These are phyloP conservation scores for Gymnoscopelus braueri DNA, from an alignment of 2,797 vertebrate genomes.

Conservation along the genomic window DNA sequence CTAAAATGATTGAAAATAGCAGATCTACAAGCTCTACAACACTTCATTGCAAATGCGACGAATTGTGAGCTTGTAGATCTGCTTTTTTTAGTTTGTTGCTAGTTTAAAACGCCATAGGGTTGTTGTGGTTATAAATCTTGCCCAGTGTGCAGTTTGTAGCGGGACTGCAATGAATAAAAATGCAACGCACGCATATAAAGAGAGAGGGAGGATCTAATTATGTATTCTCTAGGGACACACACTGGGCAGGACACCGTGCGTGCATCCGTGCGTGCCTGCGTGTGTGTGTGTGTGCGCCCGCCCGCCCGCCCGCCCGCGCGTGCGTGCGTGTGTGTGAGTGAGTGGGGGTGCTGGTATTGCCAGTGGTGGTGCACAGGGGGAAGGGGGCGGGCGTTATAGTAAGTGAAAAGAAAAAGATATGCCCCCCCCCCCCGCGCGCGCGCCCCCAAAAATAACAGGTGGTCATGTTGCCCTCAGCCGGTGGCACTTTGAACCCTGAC, in stretches of 20 bases:
- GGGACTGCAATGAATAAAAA: slow-evolving; percentile 27
- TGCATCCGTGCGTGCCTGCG: slow-evolving; percentile 3
- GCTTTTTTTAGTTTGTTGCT: no score
- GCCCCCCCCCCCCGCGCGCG: slow-evolving; percentile 60
- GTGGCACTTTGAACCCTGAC: slow-evolving; percentile 86
- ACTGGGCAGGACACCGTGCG: no score
- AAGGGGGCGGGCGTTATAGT: slow-evolving; percentile 55
- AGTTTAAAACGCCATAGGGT: no score
- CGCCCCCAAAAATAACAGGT: slow-evolving; percentile 90
- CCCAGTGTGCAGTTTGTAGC: background rate
- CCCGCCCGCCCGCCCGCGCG: no score
- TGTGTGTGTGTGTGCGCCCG: slow-evolving; percentile 2
- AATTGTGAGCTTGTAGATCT: no score
- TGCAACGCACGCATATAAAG: slow-evolving; percentile 35
- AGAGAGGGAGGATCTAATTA: slow-evolving; percentile 62
- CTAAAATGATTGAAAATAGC: no score
- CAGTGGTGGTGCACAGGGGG: slow-evolving; percentile 19
- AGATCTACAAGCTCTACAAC: no score
- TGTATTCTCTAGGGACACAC: slow-evolving; percentile 65
- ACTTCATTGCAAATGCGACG: no score
- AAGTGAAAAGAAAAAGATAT: slow-evolving; percentile 64
- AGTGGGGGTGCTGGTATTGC: slow-evolving; percentile 67
- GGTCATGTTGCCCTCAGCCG: slow-evolving; percentile 94
- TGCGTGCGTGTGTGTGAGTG: background rate
- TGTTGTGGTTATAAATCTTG: no score